phyloP scores from a whole-genome alignment of 1,140 invertebrate species.

The Drosophila mojavensis region DNA sequence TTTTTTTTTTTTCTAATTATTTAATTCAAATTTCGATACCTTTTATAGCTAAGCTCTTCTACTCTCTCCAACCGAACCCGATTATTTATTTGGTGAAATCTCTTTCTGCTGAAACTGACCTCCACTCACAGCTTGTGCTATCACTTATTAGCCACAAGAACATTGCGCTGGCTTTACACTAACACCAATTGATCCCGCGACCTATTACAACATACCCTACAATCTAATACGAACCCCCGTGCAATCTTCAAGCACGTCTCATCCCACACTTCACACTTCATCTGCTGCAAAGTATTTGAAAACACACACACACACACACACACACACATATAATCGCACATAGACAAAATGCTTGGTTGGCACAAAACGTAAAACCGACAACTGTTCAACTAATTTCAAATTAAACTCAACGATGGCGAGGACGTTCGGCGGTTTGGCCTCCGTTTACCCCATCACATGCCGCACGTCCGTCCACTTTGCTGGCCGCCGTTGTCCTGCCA shows the following conservation, averaged over 20 bases:
- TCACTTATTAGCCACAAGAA: slow-evolving; percentile 11
- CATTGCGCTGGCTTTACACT: slow-evolving; percentile 12
- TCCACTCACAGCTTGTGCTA: neutral
- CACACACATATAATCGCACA: slow-evolving; percentile 7
- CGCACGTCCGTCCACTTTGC: slow-evolving; percentile 7
- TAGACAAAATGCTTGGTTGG: slow-evolving; percentile 55
- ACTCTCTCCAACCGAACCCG: too few relatives aligned
- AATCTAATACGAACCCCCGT: neutral
- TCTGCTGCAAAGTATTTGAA: slow-evolving; percentile 33
- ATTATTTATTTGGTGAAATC: neutral
- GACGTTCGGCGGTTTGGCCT: slow-evolving; percentile 32
- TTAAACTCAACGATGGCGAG: slow-evolving; percentile 67
- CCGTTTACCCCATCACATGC: neutral
- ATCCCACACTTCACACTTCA: neutral
- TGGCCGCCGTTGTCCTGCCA: slow-evolving; percentile 39
- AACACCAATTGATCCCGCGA: slow-evolving; percentile 40
- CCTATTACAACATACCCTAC: slow-evolving; percentile 38
- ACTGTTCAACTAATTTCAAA: slow-evolving; percentile 75
- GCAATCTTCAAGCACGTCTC: neutral
- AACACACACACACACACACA: slow-evolving; percentile 29
- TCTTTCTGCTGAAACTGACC: slow-evolving; percentile 19
- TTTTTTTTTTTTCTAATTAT: too few relatives aligned
- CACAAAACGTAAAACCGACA: slow-evolving; percentile 58
- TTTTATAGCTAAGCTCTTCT: too few relatives aligned
- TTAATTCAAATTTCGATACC: too few relatives aligned